Percentiles rank a stretch among this genome's conserved stretches.
Conservation (phyloP, 2,113 vertebrate genomes). For the Gobiocypris rarus region DNA sequence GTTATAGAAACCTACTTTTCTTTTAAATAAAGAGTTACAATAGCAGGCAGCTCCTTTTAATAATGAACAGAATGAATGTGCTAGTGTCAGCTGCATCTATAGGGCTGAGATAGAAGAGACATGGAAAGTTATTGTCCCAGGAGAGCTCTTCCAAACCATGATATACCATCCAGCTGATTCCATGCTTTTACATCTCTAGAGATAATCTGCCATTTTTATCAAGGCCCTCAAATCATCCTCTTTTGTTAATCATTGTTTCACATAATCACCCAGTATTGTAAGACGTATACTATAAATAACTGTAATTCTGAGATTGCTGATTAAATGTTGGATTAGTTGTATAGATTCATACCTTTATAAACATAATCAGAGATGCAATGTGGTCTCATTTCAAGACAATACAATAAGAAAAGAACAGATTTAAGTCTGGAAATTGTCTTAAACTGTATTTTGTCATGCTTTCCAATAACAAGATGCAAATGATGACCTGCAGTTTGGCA, state of each 20-base stretch:
- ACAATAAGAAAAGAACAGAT: background rate
- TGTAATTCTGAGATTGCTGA: background rate
- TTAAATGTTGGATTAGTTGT: background rate
- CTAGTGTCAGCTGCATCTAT: background rate
- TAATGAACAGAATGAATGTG: background rate
- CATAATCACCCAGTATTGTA: no score
- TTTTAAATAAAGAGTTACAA: background rate
- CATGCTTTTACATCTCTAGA: background rate
- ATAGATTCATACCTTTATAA: background rate
- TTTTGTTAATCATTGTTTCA: background rate
- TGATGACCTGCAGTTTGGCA: background rate
- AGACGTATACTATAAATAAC: background rate
- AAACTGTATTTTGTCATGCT: background rate
- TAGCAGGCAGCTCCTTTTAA: background rate
- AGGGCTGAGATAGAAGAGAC: background rate
- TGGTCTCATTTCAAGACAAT: background rate
- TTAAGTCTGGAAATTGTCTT: background rate
- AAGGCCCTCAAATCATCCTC: background rate
- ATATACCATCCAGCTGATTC: background rate
- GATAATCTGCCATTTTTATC: background rate
- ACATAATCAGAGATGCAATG: background rate
- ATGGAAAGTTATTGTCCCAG: background rate
- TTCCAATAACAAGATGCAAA: background rate
- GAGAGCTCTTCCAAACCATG: background rate
- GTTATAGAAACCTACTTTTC: background rate